phyloP scores from a whole-genome alignment of 2,113 vertebrate genomes.

The Strix aluco region DNA sequence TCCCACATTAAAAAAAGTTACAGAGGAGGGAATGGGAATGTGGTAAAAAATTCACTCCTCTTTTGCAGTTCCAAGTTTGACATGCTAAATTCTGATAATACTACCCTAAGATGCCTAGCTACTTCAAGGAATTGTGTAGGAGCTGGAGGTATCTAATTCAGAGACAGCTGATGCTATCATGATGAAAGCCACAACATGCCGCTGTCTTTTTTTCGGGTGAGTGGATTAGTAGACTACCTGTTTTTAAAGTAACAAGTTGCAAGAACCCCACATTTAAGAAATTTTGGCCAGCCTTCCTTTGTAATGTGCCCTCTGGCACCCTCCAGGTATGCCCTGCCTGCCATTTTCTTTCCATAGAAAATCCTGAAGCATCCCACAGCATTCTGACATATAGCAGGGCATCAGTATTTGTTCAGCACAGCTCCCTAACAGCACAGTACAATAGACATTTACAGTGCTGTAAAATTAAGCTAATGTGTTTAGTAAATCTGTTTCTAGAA shows the following conservation, averaged over 20 bases:
- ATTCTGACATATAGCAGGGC: neutral
- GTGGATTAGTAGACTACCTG: neutral
- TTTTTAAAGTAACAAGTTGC: neutral
- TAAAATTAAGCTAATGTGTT: neutral
- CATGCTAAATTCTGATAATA: neutral
- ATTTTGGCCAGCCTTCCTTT: neutral
- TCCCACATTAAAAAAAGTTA: neutral
- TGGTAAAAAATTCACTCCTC: neutral
- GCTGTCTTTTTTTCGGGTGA: rapidly evolving
- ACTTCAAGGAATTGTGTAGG: neutral
- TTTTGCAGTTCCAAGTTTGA: neutral
- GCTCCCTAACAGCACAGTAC: neutral
- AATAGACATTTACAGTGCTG: neutral
- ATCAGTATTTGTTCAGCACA: neutral
- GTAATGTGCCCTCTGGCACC: neutral
- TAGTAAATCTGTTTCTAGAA: neutral
- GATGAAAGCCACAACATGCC: neutral
- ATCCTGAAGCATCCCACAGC: neutral
- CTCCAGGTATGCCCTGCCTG: neutral
- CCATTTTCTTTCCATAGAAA: neutral
- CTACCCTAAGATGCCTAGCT: neutral
- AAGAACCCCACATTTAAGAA: neutral
- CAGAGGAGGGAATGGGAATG: neutral
- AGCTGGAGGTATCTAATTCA: neutral
- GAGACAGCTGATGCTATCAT: neutral